Conservation (phyloP, 2,888 invertebrate genomes). For the Tachina fera region DNA sequence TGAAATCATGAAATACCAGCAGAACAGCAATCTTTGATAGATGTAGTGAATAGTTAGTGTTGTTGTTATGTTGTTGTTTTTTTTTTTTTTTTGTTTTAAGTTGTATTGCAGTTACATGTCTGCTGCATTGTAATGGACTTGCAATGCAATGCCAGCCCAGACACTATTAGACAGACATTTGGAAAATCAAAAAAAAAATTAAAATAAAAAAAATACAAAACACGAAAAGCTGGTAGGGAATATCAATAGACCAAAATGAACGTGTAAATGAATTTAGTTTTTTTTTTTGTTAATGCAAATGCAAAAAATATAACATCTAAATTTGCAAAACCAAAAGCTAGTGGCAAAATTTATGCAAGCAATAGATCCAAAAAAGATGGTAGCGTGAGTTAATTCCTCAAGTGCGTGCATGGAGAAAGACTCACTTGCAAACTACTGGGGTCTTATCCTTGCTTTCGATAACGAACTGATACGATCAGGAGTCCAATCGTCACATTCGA, state of each 20-base stretch:
- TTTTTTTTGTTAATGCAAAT: neutral
- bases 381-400: neutral
- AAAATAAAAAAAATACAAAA: neutral
- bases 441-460: too few relatives aligned
- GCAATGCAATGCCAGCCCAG: conserved; percentile 28
- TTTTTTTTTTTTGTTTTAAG: conserved; percentile 2
- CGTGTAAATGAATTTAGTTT: conserved; percentile 11
- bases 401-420: neutral
- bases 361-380: neutral
- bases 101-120: conserved; percentile 41
- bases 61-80: neutral
- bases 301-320: neutral
- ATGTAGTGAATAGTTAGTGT: neutral
- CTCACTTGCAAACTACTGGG: neutral
- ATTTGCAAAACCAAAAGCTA: neutral
- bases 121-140: conserved; percentile 42
- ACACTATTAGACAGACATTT: conserved; percentile 17
- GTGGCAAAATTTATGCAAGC: neutral
- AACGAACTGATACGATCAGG: too few relatives aligned
- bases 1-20: conserved; percentile 33
- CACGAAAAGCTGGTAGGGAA: neutral
- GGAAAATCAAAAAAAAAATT: neutral
- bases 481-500: too few relatives aligned
- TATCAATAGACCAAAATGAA: neutral
- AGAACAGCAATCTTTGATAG: conserved; percentile 14